These are phyloP conservation scores for Pseudoatta argentina DNA, from an alignment of 1,140 invertebrate genomes.

Conservation along the genomic window DNA sequence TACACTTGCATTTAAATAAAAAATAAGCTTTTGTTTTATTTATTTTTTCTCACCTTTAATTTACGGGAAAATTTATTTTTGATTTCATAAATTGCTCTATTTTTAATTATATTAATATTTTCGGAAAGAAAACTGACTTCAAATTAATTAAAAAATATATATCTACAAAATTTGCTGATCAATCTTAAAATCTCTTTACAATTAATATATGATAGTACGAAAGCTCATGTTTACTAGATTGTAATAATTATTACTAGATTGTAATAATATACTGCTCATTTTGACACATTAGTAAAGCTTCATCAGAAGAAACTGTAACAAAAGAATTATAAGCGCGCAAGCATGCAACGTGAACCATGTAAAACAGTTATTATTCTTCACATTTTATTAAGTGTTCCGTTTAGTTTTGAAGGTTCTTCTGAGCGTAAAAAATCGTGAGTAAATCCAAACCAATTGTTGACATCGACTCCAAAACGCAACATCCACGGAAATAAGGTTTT, in stretches of 20 bases:
- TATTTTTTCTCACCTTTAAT: background rate
- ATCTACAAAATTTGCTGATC: background rate
- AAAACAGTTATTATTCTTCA: conserved; percentile 9
- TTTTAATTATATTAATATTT: background rate
- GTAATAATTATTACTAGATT: background rate
- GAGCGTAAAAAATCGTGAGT: too few relatives aligned
- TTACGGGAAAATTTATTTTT: background rate
- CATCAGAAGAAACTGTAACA: background rate
- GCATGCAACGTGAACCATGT: background rate
- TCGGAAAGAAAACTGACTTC: background rate
- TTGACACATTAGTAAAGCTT: background rate
- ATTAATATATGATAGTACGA: background rate
- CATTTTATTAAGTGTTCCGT: conserved; percentile 1
- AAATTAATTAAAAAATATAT: background rate
- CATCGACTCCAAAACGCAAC: too few relatives aligned
- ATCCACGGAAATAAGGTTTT: too few relatives aligned
- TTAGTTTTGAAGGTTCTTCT: too few relatives aligned
- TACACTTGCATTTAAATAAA: conserved; percentile 15
- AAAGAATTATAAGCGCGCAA: background rate
- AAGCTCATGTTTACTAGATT: background rate
- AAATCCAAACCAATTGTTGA: too few relatives aligned
- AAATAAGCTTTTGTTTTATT: background rate
- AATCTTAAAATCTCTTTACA: background rate
- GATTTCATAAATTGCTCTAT: background rate
- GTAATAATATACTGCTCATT: background rate